A percentile compares a stretch with the other conserved stretches of the same genome.
phyloP scores from a whole-genome alignment of 2,888 invertebrate species.

The Lasioglossum lativentre region DNA sequence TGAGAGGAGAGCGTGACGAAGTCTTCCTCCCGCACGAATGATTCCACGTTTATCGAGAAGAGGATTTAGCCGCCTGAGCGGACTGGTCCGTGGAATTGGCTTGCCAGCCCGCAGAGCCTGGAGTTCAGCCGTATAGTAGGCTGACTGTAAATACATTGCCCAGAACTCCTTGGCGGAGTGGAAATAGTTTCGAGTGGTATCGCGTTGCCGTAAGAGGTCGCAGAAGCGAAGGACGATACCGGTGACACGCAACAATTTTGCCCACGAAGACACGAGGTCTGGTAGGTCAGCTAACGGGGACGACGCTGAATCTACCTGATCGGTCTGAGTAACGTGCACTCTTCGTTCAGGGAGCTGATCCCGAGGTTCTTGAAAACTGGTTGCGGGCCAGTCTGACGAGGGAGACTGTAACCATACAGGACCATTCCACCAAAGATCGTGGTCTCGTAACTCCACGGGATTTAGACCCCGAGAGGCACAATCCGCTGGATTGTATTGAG shows the following conservation, averaged over 20 bases:
- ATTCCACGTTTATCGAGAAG: neutral
- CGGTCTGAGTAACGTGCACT: neutral
- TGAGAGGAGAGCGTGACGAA: neutral
- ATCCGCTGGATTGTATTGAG: neutral
- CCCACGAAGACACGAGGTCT: neutral
- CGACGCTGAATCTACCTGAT: too few species aligned
- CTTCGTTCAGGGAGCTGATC: neutral
- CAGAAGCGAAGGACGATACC: neutral
- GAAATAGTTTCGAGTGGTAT: neutral
- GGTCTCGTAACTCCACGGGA: too few species aligned
- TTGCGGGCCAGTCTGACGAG: neutral
- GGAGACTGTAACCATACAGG: neutral
- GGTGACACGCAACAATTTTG: neutral
- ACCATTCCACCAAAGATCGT: neutral
- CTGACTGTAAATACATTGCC: neutral
- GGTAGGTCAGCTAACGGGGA: neutral
- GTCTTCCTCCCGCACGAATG: neutral
- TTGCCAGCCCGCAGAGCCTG: neutral
- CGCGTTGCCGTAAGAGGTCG: neutral
- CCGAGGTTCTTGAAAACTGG: neutral
- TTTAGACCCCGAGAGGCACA: too few species aligned
- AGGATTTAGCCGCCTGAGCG: neutral
- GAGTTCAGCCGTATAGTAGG: neutral
- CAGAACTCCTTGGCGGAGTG: neutral
- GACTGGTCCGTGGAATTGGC: neutral